These are phyloP conservation scores for Pomacea canaliculata DNA, from an alignment of 2,888 invertebrate genomes.

Conservation along the genomic window DNA sequence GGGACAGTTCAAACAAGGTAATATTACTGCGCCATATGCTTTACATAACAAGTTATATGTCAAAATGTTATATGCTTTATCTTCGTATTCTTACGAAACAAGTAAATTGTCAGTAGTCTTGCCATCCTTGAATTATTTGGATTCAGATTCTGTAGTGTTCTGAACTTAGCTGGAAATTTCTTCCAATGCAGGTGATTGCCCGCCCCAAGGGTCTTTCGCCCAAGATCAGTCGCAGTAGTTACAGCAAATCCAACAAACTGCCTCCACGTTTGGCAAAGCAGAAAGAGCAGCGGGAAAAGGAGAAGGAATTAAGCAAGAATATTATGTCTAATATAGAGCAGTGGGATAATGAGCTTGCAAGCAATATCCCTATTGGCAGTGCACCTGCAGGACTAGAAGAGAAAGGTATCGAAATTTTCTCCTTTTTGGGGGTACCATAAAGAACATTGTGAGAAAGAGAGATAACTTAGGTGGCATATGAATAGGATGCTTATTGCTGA, in stretches of 20 bases:
- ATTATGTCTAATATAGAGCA: conserved; percentile 68
- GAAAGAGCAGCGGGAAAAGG: conserved; percentile 74
- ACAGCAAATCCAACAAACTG: conserved; percentile 74
- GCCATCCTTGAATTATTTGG: too few relatives aligned
- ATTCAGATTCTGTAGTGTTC: too few relatives aligned
- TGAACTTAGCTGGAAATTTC: too few relatives aligned
- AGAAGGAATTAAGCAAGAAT: conserved; percentile 51
- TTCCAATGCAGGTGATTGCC: conserved; percentile 50
- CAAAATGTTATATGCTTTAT: too few relatives aligned
- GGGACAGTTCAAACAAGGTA: conserved; percentile 35
- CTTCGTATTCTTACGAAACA: too few relatives aligned
- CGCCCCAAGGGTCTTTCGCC: conserved; percentile 56
- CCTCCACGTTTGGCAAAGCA: conserved; percentile 86
- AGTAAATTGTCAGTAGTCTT: too few relatives aligned
- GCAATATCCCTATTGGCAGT: conserved; percentile 56
- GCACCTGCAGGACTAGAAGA: neutral
- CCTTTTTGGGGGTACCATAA: too few relatives aligned
- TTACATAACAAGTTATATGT: neutral
- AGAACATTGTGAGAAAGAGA: too few relatives aligned
- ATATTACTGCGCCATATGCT: neutral
- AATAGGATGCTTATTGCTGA: neutral
- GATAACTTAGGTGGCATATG: neutral
- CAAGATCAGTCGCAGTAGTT: conserved; percentile 44
- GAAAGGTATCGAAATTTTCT: neutral
- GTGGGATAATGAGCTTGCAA: conserved; percentile 69